Base-by-base conservation (phyloP, 2,113 vertebrate genomes). In the Natator depressus region DNA sequence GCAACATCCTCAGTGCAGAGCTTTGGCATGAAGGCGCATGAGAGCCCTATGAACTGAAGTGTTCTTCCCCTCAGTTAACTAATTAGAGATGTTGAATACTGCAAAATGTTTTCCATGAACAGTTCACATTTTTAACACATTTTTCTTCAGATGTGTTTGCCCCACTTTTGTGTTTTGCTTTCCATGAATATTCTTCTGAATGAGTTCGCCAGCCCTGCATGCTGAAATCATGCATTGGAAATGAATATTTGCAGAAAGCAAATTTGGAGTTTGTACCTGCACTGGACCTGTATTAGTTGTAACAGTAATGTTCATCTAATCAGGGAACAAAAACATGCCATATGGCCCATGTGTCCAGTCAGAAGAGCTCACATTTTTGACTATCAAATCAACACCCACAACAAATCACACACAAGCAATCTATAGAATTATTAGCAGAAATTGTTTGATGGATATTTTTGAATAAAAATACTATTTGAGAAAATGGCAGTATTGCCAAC, bases 291-390 rank as follows among this genome's bases (percentile, higher is more conserved):
- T 54, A n/a, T 10, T 69, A 69, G 62, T 3, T 22, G 20, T 76
- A n/a, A 75, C 55, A 25, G 57, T 5, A 20, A 25, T 17, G 27
- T 5, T 31, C 10, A 27, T 1, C 49, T 38, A 11, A 57, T 42
- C 59, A 72, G 59, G 59, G 3, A 80, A 46, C 4, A 1, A 5
- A 19, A 7, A 0, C 38, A 6, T 20, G 17, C 31, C 8, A 0
- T 2, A 29, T 10, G 12, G 4, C 27, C 4, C 35, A 2, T 24
- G 8, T 24, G 25, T 57, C 81, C 53, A 54, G 29, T 75, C 50
- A 51, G 38, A 54, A 38, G 24, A 6, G 5, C 35, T 49, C 47
- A 35, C 62, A 0, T 27, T 57, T 31, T 78, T 29, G 13, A 14
- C 1, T 17, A 7, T 4, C 38, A 47, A 49, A 6, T 10, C 5